Base-by-base conservation (phyloP, 2,797 vertebrate species). In the Channa striata region DNA sequence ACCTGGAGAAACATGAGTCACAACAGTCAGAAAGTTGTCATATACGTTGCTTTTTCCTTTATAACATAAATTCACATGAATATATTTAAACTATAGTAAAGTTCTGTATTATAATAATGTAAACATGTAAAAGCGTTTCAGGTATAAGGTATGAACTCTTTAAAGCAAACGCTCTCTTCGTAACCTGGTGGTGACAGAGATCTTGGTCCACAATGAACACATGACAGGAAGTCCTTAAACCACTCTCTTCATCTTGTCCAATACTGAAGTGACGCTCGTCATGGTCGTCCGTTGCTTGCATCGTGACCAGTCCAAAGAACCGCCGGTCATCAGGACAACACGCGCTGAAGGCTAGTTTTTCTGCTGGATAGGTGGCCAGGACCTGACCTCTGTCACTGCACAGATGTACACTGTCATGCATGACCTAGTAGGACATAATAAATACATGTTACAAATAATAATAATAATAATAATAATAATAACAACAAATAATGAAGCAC, bases 201-300 rank as follows among this genome's bases (percentile, higher is more conserved):
- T 99, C 98, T 0, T 97, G 97, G 78, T 99, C 98, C 80, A 98
- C 98, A 70, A 99, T 97, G 75, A 99, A 99, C 64, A 99, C 98
- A 0, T 99, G 98, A 78, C 98, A 99, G 50, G 98, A 99, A 0
- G 97, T 99, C 80, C 98, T 95, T 85, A 98, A 78, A 49, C 93
- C 66, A 0, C 93, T 94, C 65, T 96, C 96, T 1, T 96, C 96
- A 11, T 97, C 96, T 44, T 83, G 93, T 46, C 94, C 91, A 3
- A 81, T 77, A 54, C 70, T 81, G 40, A 87, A 87, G 68, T 48
- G 81, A n/a, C 21, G 72, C 1, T 90, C 81, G 36, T 93, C 87
- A 6, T 89, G 91, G 17, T 96, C 96, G 0, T 97, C 96, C 0
- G 90, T 90, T 23, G 93, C 95, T 84, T 99, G 97, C 97, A 99